Conservation (phyloP, 2,888 invertebrate species). For the Cheilosia variabilis region DNA sequence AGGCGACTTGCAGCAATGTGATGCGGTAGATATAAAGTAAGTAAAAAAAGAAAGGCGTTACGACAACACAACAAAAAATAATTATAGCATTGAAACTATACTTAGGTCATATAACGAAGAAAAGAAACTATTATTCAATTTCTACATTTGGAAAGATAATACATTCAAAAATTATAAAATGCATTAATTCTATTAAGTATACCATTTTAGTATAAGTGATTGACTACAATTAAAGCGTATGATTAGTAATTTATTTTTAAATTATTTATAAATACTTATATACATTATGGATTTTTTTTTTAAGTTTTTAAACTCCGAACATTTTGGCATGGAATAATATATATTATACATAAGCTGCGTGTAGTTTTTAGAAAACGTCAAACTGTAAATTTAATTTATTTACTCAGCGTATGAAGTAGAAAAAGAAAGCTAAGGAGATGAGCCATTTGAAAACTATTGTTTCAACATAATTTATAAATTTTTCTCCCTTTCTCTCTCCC, state of each 20-base stretch:
- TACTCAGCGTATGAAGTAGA: slow-evolving; percentile 5
- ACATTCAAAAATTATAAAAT: background rate
- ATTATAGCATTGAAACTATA: slow-evolving; percentile 9
- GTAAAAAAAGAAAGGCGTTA: background rate
- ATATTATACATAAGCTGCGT: background rate
- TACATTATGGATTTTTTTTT: background rate
- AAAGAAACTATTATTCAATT: slow-evolving; percentile 5
- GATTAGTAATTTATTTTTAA: slow-evolving; percentile 64
- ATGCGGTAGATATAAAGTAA: slow-evolving; percentile 40
- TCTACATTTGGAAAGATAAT: no score
- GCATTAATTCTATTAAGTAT: slow-evolving; percentile 52
- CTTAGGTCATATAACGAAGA: slow-evolving; percentile 22
- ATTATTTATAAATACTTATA: slow-evolving; percentile 1
- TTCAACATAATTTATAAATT: slow-evolving; percentile 20
- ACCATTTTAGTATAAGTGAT: slow-evolving; percentile 40
- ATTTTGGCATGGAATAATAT: background rate
- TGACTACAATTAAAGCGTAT: slow-evolving; percentile 41
- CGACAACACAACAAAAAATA: background rate
- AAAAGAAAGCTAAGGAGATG: slow-evolving; percentile 11
- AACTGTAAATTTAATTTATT: slow-evolving; percentile 46
- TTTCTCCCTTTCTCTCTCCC: slow-evolving; percentile 3
- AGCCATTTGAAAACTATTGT: slow-evolving; percentile 43
- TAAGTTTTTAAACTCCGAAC: background rate
- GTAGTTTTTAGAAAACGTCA: slow-evolving; percentile 27
- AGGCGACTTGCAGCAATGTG: slow-evolving; percentile 44